Conservation (phyloP, 2,113 vertebrate genomes). For the Cochlearius cochlearius region DNA sequence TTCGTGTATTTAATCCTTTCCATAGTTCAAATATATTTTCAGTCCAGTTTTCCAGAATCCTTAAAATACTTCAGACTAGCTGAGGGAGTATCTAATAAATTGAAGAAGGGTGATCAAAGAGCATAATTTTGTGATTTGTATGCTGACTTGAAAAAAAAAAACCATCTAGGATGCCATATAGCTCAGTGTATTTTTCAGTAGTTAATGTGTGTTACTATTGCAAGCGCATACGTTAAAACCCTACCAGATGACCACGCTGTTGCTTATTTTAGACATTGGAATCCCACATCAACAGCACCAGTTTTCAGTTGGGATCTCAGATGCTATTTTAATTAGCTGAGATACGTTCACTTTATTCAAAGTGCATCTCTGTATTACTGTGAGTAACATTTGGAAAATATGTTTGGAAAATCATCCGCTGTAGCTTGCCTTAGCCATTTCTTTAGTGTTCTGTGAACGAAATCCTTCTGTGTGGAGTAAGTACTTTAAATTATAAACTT, state of each 20-base stretch:
- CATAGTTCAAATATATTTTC: neutral
- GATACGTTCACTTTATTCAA: neutral
- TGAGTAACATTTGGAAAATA: neutral
- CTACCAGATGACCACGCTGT: neutral
- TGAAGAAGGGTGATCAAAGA: neutral
- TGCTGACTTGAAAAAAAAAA: neutral
- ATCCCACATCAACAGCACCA: neutral
- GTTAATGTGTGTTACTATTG: neutral
- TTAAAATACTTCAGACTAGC: neutral
- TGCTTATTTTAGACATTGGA: neutral
- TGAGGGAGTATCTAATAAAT: neutral
- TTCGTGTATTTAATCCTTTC: neutral
- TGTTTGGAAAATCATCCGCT: neutral
- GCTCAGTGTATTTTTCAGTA: neutral
- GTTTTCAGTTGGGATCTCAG: neutral
- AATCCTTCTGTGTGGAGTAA: neutral
- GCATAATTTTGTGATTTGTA: neutral
- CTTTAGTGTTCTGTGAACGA: neutral
- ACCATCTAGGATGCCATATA: neutral
- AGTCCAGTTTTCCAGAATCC: neutral
- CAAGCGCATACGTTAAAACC: neutral
- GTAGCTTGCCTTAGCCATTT: neutral
- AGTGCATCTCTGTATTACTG: neutral
- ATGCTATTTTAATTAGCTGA: neutral
- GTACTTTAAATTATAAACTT: neutral